Evolutionary conservation across 2,888 invertebrate species (phyloP).

Genomic region (Trachelus troglodyta): DNA sequence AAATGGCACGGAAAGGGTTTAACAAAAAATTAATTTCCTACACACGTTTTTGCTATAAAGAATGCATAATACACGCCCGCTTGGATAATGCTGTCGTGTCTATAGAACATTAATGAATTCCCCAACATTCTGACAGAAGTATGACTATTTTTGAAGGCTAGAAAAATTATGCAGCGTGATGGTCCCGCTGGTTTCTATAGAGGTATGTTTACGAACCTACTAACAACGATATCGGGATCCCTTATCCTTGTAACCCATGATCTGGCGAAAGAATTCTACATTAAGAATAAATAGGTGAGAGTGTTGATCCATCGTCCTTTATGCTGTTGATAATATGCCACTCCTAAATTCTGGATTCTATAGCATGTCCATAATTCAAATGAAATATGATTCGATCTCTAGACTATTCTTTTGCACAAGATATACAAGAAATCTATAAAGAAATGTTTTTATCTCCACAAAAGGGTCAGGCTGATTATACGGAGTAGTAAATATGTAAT

Average conservation of each 20-base stretch:
- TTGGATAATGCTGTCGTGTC: no score
- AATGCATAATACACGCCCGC: no score
- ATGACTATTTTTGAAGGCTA: not conserved
- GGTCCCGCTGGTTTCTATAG: slow-evolving; percentile 4
- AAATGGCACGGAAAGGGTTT: no score
- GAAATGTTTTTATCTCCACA: not conserved
- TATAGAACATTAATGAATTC: no score
- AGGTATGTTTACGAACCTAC: slow-evolving; percentile 5
- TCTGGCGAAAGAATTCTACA: slow-evolving; percentile 3
- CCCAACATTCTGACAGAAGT: no score
- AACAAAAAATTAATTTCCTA: not conserved
- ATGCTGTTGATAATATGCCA: not conserved
- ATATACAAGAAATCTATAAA: not conserved
- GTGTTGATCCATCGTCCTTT: not conserved
- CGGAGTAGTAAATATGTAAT: not conserved
- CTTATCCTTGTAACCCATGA: slow-evolving; percentile 4
- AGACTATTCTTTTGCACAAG: not conserved
- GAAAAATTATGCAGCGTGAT: not conserved
- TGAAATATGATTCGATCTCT: not conserved
- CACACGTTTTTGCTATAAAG: not conserved
- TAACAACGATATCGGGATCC: slow-evolving; percentile 1
- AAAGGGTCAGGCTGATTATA: not conserved
- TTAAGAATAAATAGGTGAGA: not conserved
- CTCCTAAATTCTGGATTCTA: not conserved
- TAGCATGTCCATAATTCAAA: not conserved